A percentile compares a stretch with the other conserved stretches of the same genome.
These are phyloP conservation scores for Hippolais icterina DNA, from an alignment of 2,113 vertebrate genomes.

Conservation along the genomic window DNA sequence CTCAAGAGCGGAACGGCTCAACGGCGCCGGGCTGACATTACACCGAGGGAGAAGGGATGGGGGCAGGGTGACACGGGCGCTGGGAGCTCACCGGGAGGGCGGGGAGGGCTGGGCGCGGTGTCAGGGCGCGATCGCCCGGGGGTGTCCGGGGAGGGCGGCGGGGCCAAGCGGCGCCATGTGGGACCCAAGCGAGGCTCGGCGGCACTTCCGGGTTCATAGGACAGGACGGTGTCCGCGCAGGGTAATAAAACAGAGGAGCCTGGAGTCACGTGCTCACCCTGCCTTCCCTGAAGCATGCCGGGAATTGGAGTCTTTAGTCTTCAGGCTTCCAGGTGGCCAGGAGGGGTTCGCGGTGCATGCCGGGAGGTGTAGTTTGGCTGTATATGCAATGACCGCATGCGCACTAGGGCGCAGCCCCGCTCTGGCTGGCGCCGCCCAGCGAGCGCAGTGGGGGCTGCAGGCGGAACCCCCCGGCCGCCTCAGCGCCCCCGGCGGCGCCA, in stretches of 20 bases:
- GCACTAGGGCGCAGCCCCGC: accelerated
- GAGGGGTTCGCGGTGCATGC: accelerated
- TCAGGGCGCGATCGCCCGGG: background rate
- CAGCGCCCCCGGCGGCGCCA: background rate
- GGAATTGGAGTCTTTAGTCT: background rate
- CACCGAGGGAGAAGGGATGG: background rate
- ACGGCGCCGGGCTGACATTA: background rate
- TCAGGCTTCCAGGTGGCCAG: accelerated
- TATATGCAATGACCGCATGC: accelerated
- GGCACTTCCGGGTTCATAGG: background rate
- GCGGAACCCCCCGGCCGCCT: background rate
- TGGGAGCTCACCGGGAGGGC: background rate
- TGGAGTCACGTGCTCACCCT: accelerated
- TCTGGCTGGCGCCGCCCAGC: background rate
- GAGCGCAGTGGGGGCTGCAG: accelerated
- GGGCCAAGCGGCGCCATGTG: background rate
- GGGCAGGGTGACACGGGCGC: background rate
- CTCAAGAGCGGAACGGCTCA: background rate
- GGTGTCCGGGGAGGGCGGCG: too few relatives aligned
- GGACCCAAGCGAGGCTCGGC: background rate
- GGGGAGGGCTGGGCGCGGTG: background rate
- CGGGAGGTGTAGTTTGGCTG: background rate
- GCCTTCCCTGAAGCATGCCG: background rate
- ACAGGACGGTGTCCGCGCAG: background rate
- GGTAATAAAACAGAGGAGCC: accelerated